Base-by-base conservation (phyloP, 2,888 invertebrate species). In the Amblyjoppa fuscipennis region DNA sequence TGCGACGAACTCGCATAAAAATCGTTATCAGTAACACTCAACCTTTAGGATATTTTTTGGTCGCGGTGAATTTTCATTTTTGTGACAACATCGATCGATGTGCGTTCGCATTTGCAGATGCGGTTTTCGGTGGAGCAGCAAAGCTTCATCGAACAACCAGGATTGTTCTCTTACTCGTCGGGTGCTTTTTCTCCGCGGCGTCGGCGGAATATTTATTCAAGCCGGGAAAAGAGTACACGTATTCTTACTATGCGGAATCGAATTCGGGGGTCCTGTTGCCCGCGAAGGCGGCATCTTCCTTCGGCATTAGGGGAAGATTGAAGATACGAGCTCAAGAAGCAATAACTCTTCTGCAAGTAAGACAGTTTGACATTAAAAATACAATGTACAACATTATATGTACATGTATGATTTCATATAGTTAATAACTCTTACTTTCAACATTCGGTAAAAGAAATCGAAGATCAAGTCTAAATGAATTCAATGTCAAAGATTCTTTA, bases 201-300 rank as follows among this genome's bases (percentile, higher is more conserved):
- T 78, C 80, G 13, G 87, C 53, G 3, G 83, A 88, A 77, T 69
- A 84, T 87, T 90, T 93, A 82, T 94, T 94, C 87, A 87, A 82
- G 64, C 85, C 91, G 11, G 93, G 92, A 64, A 93, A 92, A 77
- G 90, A 91, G 86, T 94, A 94, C 66, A 81, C 83, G 28, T 94
- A 93, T 87, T 90, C 90, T 64, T 94, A 94, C 69, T 89, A 91
- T 85, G 92, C 92, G n/a, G 88, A 88, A 38, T 92, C 93, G 16
- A 93, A 88, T 86, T 89, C 93, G 28, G 93, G 93, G 3, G 93
- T 93, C 53, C 87, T 93, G 76, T 85, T 93, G 68, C 93, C 93
- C 31, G 91, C 92, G 11, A 89, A 87, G 66, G 92, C 93, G 38
- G 90, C 92, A 51, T 93, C 93, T 11, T 89, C 91, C n/a, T 93